Conservation (phyloP, 2,113 vertebrate genomes). For the Leiothrix lutea region DNA sequence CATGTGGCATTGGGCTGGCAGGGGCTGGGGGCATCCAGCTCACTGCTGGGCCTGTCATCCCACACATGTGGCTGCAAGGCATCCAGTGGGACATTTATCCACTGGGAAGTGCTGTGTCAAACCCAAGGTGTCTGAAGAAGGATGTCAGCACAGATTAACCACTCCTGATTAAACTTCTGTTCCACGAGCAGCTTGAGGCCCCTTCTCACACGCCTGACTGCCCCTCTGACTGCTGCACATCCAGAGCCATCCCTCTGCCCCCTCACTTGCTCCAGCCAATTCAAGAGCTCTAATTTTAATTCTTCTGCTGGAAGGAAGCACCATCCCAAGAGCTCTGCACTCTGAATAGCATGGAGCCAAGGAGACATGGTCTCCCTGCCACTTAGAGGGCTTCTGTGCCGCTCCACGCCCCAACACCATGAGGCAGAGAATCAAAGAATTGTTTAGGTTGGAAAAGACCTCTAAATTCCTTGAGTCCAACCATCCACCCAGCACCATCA, state of each 20-base stretch:
- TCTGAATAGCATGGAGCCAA: not conserved
- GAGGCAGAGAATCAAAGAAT: not conserved
- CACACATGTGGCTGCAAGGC: not conserved
- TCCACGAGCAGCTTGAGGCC: not conserved
- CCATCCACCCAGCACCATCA: not conserved
- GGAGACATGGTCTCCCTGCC: not conserved
- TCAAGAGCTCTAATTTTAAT: not conserved
- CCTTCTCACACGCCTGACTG: accelerated
- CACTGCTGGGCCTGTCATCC: not conserved
- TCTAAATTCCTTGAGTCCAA: not conserved
- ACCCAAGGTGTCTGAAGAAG: conserved; percentile 6
- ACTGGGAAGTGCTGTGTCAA: not conserved
- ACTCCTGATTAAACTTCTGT: not conserved
- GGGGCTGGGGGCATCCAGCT: not conserved
- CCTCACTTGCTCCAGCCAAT: not conserved
- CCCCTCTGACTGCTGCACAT: not conserved
- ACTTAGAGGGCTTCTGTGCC: not conserved
- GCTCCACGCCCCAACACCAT: not conserved
- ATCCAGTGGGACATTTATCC: not conserved
- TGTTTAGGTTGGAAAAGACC: not conserved
- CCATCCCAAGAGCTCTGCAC: not conserved
- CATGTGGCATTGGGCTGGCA: not conserved
- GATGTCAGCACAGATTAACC: not conserved
- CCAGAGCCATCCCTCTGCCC: not conserved
- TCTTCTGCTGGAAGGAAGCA: not conserved